Evolutionary conservation across 2,797 vertebrate species (phyloP), one percentile per base, ranked within the genome.

Genomic region (Sylvia borin): DNA sequence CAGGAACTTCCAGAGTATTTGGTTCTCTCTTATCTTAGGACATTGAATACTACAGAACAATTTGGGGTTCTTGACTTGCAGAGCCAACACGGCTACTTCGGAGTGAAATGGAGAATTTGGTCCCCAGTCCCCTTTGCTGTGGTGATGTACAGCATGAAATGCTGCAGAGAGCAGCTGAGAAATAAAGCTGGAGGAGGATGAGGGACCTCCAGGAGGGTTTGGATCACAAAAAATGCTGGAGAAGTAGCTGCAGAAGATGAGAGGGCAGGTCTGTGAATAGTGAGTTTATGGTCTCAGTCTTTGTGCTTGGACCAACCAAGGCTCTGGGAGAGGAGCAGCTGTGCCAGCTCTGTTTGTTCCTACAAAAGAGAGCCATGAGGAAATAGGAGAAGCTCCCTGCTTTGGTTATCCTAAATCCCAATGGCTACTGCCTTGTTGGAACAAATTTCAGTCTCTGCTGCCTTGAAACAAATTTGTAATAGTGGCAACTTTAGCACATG

Each of bases 91-190:
- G 1, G 27, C 4, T 32, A 5, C 20, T 61, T 79, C 7, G 15
- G 19, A 24, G 25, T 13, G 36, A 83, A 79, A 53, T 1, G 18
- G 54, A 24, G n/a, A 51, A 29, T 55, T 47, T 21, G 17, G 26
- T 43, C 19, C 31, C 48, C 12, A 11, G 16, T 22, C 3, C 24
- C 25, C 10, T 31, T 21, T 0, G 0, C 10, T 43, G 51, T 61
- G 36, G 18, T 36, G 43, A 38, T 16, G 40, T 73, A 50, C 47
- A 64, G 47, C 20, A 5, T 7, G 29, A 71, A 74, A 70, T 71
- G 26, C 43, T 74, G 14, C 16, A 60, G 80, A 54, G 70, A 42
- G 9, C 53, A 85, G 22, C 48, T 78, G 45, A 64, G 73, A 74
- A 65, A 51, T 7, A 16, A 48, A 58, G 15, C 32, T 80, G 36